A percentile compares a stretch with the other conserved stretches of the same genome.
Evolutionary conservation across 2,113 vertebrate genomes (phyloP).

Genomic region (Jaculus jaculus): DNA sequence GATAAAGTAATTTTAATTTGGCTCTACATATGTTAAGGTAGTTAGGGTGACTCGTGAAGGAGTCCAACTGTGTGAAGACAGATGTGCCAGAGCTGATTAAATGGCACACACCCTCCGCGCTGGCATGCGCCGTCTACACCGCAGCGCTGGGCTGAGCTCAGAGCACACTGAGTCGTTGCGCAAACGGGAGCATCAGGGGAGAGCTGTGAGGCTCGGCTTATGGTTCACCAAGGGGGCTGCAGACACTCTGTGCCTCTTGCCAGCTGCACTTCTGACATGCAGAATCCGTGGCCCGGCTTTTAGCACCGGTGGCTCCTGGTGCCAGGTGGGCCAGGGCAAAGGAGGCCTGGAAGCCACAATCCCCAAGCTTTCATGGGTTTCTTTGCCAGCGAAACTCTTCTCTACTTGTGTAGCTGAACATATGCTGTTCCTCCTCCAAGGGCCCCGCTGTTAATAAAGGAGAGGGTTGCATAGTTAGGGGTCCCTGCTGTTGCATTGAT

Average conservation of each 20-base stretch:
- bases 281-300: accelerated
- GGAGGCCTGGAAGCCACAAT: too few species aligned
- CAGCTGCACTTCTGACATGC: background rate
- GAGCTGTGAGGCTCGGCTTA: accelerated
- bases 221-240: accelerated
- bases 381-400: background rate
- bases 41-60: conserved; percentile 79
- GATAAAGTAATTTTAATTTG: conserved; percentile 83
- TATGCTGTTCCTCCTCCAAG: background rate
- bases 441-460: background rate
- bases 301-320: too few species aligned
- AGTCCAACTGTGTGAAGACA: conserved; percentile 77
- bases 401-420: background rate
- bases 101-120: background rate
- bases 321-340: too few species aligned
- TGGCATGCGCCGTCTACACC: background rate
- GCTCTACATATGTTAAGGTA: conserved; percentile 82
- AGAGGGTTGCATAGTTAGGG: background rate
- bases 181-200: accelerated
- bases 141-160: background rate
- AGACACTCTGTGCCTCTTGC: accelerated
- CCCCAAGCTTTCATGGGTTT: background rate
- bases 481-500: conserved; percentile 55
- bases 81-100: conserved; percentile 71
- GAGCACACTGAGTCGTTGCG: background rate